Percentiles rank a stretch among this genome's conserved stretches.
These are phyloP conservation scores for Willowsia nigromaculata DNA, from an alignment of 2,888 invertebrate genomes.

Conservation along the genomic window DNA sequence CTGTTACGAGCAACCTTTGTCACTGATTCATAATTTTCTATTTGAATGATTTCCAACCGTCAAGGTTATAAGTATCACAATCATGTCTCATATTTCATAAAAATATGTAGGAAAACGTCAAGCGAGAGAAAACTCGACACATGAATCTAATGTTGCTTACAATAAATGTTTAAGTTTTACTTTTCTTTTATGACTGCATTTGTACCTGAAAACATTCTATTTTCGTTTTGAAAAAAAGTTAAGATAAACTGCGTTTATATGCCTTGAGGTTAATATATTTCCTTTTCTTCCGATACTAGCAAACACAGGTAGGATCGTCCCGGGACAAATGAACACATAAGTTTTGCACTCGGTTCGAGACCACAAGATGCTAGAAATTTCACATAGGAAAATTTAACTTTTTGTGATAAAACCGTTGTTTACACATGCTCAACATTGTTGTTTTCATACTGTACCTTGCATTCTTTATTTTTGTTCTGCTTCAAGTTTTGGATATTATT, in stretches of 20 bases:
- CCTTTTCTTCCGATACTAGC: too few species aligned
- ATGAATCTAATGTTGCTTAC: not conserved
- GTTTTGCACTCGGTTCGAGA: too few species aligned
- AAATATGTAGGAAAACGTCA: not conserved
- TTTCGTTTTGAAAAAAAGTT: too few species aligned
- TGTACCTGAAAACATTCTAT: too few species aligned
- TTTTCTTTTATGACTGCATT: not conserved
- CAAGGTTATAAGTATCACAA: not conserved
- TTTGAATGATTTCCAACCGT: conserved; percentile 40
- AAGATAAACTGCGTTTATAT: too few species aligned
- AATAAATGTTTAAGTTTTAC: not conserved
- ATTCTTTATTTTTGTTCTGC: not conserved
- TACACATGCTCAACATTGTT: not conserved
- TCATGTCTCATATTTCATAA: not conserved
- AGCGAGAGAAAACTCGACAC: not conserved
- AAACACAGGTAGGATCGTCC: too few species aligned
- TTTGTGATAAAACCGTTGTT: not conserved
- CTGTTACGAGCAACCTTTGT: conserved; percentile 28
- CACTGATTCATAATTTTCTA: conserved; percentile 60
- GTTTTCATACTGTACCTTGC: not conserved
- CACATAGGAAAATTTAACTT: conserved; percentile 3
- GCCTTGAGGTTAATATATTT: too few species aligned
- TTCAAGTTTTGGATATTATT: not conserved
- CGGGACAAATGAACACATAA: too few species aligned
- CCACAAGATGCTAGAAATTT: too few species aligned